Base-by-base conservation (phyloP, 2,888 invertebrate genomes). In the Pseudolycoriella hygida region DNA sequence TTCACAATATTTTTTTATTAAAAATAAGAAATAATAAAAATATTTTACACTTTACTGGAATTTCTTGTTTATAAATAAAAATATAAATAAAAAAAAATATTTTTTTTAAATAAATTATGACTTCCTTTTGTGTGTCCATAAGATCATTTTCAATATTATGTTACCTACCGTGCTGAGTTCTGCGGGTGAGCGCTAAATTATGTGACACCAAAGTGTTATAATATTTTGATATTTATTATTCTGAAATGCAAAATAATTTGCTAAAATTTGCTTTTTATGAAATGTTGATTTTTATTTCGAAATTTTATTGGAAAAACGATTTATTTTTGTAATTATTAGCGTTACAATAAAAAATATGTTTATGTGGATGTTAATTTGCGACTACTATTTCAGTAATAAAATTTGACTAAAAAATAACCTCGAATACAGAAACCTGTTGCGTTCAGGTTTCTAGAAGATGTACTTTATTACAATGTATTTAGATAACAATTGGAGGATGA, bases 91-190 rank as follows among this genome's bases (percentile, higher is more conserved):
- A n/a, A n/a, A 39, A 10, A 39, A 5, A 39, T 39, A 25, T 6
- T 25, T 6, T 25, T 25, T 25, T 25, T 25, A 4, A 25, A 25
- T 25, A 39, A 39, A 39, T 39, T 39, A 39, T 39, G 14, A 39
- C 39, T 39, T 39, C 39, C 39, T 14, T 39, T 39, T 39, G 39
- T 39, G 39, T 39, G 39, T 39, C 17, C 39, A 39, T 39, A 39
- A 39, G 39, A 39, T 39, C 39, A 39, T 39, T 39, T 39, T 39
- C 39, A 39, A 39, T 39, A 39, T 39, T 39, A 39, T 39, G 39
- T 39, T 39, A 39, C 39, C 39, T 39, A 39, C 39, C 39, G 39
- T 39, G 39, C 39, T 39, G 39, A 39, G 39, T 39, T 39, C 39
- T 39, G 39, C 39, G 39, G 39, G 39, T 39, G 39, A 39, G 39